These are phyloP conservation scores for Panthera tigris DNA, from an alignment of 2,113 vertebrate species.

Conservation along the genomic window DNA sequence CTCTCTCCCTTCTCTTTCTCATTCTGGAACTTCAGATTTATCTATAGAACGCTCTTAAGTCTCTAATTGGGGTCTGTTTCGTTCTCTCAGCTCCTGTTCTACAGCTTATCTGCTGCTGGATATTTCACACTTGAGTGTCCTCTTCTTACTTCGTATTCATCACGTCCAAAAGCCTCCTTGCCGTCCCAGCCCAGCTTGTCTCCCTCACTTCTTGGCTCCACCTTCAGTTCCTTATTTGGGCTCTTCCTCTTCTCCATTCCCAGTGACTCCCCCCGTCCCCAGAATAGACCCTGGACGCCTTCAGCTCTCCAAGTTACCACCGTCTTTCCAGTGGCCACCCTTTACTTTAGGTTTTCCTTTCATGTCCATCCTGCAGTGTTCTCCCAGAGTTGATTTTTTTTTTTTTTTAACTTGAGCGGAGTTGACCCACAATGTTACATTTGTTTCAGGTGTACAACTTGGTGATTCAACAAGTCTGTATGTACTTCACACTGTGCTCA, in stretches of 20 bases:
- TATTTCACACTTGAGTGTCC: slow-evolving; percentile 11
- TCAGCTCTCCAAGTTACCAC: background rate
- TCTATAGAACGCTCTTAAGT: background rate
- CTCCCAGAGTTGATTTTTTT: background rate
- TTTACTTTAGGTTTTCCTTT: background rate
- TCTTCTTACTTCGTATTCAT: slow-evolving; percentile 2
- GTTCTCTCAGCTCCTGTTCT: background rate
- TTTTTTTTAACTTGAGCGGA: background rate
- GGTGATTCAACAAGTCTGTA: background rate
- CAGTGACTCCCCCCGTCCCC: background rate
- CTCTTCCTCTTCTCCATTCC: background rate
- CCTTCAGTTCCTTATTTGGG: background rate
- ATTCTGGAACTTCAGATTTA: background rate
- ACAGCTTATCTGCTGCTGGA: background rate
- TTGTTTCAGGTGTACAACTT: background rate
- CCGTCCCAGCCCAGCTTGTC: background rate
- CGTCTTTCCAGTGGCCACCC: background rate
- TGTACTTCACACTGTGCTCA: background rate
- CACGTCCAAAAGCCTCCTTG: background rate
- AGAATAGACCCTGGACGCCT: background rate
- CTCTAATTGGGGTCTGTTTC: slow-evolving; percentile 28
- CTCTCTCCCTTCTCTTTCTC: background rate
- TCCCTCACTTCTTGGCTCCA: background rate
- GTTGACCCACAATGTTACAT: background rate
- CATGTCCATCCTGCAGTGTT: background rate